A percentile compares a stretch with the other conserved stretches of the same genome.
These are phyloP conservation scores for Drosophila mimica DNA, from an alignment of 2,888 invertebrate genomes.

Conservation along the genomic window DNA sequence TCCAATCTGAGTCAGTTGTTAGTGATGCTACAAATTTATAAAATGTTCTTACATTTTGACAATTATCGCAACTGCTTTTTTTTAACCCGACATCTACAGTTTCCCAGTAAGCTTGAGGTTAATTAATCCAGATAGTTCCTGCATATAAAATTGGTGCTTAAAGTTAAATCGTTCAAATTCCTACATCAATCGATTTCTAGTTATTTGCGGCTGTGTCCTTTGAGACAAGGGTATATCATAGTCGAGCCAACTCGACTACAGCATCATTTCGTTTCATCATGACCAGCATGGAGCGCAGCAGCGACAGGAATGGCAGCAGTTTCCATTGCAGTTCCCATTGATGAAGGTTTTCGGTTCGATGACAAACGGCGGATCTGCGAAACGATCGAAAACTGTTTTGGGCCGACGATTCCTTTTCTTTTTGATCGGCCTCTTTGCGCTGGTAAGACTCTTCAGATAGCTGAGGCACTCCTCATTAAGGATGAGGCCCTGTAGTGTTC, in stretches of 20 bases:
- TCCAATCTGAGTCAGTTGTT: conserved; percentile 29
- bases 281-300: conserved; percentile 21
- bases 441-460: conserved; percentile 15
- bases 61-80: conserved; percentile 2
- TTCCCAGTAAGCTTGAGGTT: not conserved
- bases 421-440: not conserved
- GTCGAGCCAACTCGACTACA: no score
- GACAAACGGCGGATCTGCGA: conserved; percentile 55
- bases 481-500: conserved; percentile 22
- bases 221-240: no score
- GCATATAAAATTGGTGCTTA: not conserved
- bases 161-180: not conserved
- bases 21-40: conserved; percentile 17
- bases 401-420: conserved; percentile 13
- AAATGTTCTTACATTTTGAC: not conserved
- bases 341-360: conserved; percentile 40
- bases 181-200: not conserved
- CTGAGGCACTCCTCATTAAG: conserved; percentile 39
- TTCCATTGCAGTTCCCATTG: not conserved
- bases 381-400: conserved; percentile 47
- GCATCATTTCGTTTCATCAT: not conserved
- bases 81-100: not conserved
- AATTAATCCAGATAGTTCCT: not conserved
- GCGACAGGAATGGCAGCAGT: not conserved
- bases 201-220: not conserved